These are phyloP conservation scores for Synanthedon myopaeformis DNA, from an alignment of 2,888 invertebrate genomes.

Conservation along the genomic window DNA sequence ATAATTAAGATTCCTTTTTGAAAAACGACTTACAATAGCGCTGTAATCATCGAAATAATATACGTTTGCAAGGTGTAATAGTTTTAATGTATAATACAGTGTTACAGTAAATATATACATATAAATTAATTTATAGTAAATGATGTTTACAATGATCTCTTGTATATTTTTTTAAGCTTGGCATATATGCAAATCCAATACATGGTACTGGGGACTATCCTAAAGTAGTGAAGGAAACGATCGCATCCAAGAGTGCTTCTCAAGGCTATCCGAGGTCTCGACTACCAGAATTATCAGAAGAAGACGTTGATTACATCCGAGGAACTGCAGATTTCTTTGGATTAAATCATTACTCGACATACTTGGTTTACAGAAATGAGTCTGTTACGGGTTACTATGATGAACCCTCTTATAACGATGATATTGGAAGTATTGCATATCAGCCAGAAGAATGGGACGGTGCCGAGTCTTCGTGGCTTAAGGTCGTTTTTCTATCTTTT, in stretches of 20 bases:
- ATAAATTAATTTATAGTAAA: not conserved
- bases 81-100: too few relatives aligned
- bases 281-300: conserved; percentile 50
- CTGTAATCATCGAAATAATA: too few relatives aligned
- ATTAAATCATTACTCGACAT: conserved; percentile 3
- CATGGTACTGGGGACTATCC: conserved; percentile 60
- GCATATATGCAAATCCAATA: conserved; percentile 61
- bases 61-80: too few relatives aligned
- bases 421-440: conserved; percentile 1
- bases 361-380: not conserved
- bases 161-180: conserved; percentile 8
- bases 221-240: conserved; percentile 37
- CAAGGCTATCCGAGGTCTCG: conserved; percentile 57
- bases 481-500: not conserved
- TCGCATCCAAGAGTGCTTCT: conserved; percentile 48
- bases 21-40: too few relatives aligned
- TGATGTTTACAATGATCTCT: not conserved
- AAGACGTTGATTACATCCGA: conserved; percentile 43
- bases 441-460: conserved; percentile 1
- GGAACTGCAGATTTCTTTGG: conserved; percentile 15
- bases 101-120: not conserved
- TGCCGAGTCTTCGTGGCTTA: conserved; percentile 2
- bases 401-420: conserved; percentile 1
- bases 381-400: not conserved
- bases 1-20: not conserved